Evolutionary conservation across 2,113 vertebrate species (phyloP), one percentile per base, ranked within the genome.

Genomic region (Corythornis cristatus): DNA sequence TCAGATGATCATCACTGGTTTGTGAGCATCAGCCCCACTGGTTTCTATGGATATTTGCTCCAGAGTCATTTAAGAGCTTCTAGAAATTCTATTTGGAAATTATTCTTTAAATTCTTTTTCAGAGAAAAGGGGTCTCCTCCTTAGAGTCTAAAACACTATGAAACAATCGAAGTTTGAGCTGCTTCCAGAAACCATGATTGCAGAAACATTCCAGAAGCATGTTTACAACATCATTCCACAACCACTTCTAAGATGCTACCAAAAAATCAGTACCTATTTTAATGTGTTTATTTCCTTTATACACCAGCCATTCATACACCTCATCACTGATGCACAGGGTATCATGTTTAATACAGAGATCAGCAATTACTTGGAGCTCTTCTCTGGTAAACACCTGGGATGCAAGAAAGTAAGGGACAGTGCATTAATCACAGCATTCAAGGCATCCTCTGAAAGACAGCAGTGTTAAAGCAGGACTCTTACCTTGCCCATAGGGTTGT

Each of bases 281-380:
- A 53, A 98, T 82, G 78, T 99, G 99, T 26, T 98, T 98, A 50
- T 98, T 98, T 90, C 99, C 99, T 83, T 89, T 98, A 94, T 99
- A 99, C 56, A 99, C 83, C 73, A 99, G 96, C 99, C 99, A 99
- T 94, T 99, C 99, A 58, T 99, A 99, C 29, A 99, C 99, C 86
- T 99, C 99, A 62, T 99, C 99, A 4, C 99, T 99, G 98, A 99
- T 98, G 97, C 99, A 99, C 79, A 99, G 97, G 0, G 97, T 97
- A 95, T 99, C 99, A 18, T 99, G 97, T 93, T 99, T 98, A 91
- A 99, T 97, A 78, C 99, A 99, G 68, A 99, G 98, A 95, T 99
- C 98, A 75, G 99, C 98, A 72, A 99, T 98, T 83, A 98, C 85
- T 96, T 99, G 98, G 79, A 99, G 98, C 86, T 99, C 99, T 45